Evolutionary conservation across 2,113 vertebrate genomes (phyloP), one percentile per base, ranked within the genome.

Genomic region (Diphyllodes magnificus): DNA sequence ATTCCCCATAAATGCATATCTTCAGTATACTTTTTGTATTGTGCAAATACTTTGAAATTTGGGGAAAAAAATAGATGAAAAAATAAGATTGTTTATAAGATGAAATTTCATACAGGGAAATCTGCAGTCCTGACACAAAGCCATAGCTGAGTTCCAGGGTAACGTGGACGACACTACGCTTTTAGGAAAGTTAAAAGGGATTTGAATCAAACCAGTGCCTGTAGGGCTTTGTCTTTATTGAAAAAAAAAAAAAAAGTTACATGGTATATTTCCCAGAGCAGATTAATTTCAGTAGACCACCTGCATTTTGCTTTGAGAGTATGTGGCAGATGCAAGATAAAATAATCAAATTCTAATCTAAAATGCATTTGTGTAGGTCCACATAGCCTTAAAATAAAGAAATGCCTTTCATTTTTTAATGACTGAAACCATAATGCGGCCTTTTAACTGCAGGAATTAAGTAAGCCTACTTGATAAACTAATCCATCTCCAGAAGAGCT

Each of bases 31-130:
- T n/a, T 63, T 50, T 88, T 70, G 7, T 73, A 5, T 9, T 86
- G 6, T 72, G 21, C 66, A 17, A 40, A 54, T 8, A 11, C 23
- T 53, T 91, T 39, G 7, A 87, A 56, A 53, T 40, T 59, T 42
- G 2, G 4, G 2, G 2, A 0, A 0, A 3, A 40, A 40, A 35
- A 16, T 5, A 24, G 5, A n/a, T 33, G 8, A 60, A 84, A 87
- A 13, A 0, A 1, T 30, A 40, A 11, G 9, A 37, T 11, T 66
- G 13, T 66, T 85, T 66, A 21, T 42, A 39, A 37, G 31, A 56
- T 57, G 30, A 90, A 39, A 76, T 76, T 72, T 90, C 16, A 31
- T 69, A 15, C 49, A 65, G 21, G 4, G 65, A 68, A 82, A 88
- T 9, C 45, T 77, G 91, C 40, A 82, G 37, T 53, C 28, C 45